Base-by-base conservation (phyloP, 2,888 invertebrate species). In the Campoletis raptor region DNA sequence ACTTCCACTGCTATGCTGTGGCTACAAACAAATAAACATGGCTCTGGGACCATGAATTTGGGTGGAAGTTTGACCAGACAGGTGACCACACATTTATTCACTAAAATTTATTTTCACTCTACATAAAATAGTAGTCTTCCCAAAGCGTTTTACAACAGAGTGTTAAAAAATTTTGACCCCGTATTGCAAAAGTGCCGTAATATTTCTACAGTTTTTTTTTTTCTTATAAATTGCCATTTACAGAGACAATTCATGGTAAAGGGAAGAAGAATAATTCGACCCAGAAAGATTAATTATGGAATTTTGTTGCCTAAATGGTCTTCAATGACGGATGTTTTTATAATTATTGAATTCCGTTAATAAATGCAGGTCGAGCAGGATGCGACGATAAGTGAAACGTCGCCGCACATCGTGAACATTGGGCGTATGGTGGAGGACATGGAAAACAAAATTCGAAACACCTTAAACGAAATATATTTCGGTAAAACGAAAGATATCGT, bases 1-100 rank as follows among this genome's bases (percentile, higher is more conserved):
- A 99, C 99, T 66, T 99, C 99, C 0, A 99, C 99, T 0, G 99
- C 98, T 0, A 99, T 99, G 99, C 95, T 99, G 85, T 99, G 99
- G 99, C 96, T 99, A 85, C 99, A 99, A 94, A 99, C 99, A 3
- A 99, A 98, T 93, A 99, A 99, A 94, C 97, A 97, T 92, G 98
- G 98, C 80, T 99, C 99, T 18, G 99, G 99, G 24, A 99, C 99
- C 21, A 99, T 99, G 99, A 99, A 99, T 95, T 96, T 99, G 80
- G 99, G 99, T 0, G 99, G 99, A 72, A 99, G 99, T 94, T 96
- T 99, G 84, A 99, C 99, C 6, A 96, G 99, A 95, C 99, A 99
- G 96, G 98, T 98, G 94, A 90, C 79, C 52, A 30, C 6, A 6
- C 61, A 6, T 30, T 30, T 30, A 24, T 5, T 61, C 30, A 15